These are phyloP conservation scores for Aradus depressus DNA, from an alignment of 2,888 invertebrate species.

Conservation along the genomic window DNA sequence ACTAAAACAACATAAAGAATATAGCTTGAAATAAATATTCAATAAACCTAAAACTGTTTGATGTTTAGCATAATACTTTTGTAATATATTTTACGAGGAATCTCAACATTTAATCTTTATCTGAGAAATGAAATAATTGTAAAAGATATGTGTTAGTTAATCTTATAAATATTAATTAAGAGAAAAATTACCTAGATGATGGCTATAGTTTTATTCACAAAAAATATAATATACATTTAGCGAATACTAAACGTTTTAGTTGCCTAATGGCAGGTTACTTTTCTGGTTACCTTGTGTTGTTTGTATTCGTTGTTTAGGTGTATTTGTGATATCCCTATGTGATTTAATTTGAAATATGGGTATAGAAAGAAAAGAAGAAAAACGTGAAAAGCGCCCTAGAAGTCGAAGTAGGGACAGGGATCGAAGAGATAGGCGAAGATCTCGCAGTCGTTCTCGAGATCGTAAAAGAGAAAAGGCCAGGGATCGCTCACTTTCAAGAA, in stretches of 20 bases:
- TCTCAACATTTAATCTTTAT: no score
- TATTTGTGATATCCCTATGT: not conserved
- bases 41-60: no score
- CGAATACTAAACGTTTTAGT: not conserved
- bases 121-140: not conserved
- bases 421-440: slow-evolving; percentile 31
- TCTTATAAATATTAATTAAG: no score
- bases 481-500: slow-evolving; percentile 33
- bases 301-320: not conserved
- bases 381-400: slow-evolving; percentile 21
- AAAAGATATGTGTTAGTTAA: not conserved
- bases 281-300: not conserved
- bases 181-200: no score
- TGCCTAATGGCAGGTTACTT: not conserved
- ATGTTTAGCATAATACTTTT: no score
- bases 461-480: slow-evolving; percentile 30
- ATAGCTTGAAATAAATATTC: no score
- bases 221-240: no score
- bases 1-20: no score
- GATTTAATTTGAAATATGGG: slow-evolving; percentile 24
- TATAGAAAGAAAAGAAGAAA: slow-evolving; percentile 26
- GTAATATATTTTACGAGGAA: no score
- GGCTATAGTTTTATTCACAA: no score
- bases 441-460: slow-evolving; percentile 36
- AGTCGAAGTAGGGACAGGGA: slow-evolving; percentile 31